phyloP scores from a whole-genome alignment of 2,888 invertebrate species.

The Villa cingulata region DNA sequence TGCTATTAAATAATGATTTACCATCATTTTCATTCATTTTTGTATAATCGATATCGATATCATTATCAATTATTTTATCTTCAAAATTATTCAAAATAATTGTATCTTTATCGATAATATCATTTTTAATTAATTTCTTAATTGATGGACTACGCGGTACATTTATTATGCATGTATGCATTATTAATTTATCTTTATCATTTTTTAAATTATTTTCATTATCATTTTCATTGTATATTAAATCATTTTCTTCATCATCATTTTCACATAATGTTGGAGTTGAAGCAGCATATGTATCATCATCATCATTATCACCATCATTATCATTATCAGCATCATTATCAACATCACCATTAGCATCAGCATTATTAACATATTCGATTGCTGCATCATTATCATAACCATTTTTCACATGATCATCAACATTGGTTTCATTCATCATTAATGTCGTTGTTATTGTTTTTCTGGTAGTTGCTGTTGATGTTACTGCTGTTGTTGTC shows the following conservation, averaged over 20 bases:
- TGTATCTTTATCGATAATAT: neutral
- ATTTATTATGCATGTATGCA: neutral
- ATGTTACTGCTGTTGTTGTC: no score
- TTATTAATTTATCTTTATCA: neutral
- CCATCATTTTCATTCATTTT: neutral
- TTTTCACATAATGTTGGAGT: neutral
- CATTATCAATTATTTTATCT: neutral
- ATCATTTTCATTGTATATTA: neutral
- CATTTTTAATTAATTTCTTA: neutral
- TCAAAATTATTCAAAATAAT: neutral
- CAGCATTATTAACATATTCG: neutral
- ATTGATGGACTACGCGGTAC: neutral
- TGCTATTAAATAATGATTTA: no score
- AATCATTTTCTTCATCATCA: neutral
- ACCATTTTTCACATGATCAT: neutral
- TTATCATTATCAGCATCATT: neutral
- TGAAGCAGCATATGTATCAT: neutral
- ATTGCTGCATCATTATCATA: no score
- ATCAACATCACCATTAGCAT: no score
- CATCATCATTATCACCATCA: neutral
- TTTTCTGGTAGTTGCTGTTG: constrained; percentile 3
- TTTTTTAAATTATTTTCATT: neutral
- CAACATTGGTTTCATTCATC: constrained; percentile 5
- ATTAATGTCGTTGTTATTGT: constrained; percentile 2
- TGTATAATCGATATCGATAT: neutral